Percentiles rank a stretch among this genome's conserved stretches.
These are phyloP conservation scores for Atopsyche davidsoni DNA, from an alignment of 1,140 invertebrate species.

Conservation along the genomic window DNA sequence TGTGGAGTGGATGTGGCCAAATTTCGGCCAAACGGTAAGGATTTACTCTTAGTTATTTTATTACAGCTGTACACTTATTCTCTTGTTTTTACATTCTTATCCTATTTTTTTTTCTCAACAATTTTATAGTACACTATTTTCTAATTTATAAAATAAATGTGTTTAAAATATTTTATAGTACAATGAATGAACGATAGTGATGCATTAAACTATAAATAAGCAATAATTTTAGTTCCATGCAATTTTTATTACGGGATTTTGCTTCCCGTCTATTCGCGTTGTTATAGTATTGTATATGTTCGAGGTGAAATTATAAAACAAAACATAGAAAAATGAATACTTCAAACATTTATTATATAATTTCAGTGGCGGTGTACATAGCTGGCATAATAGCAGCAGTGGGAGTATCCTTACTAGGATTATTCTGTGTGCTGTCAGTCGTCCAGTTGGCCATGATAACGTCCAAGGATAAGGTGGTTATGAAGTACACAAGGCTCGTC, in stretches of 20 bases:
- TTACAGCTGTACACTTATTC: no score
- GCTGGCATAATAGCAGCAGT: slow-evolving; percentile 68
- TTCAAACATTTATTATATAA: slow-evolving; percentile 21
- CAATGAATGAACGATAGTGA: no score
- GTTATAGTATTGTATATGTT: slow-evolving; percentile 9
- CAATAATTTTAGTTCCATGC: no score
- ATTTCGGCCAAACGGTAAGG: slow-evolving; percentile 73
- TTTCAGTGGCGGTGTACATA: slow-evolving; percentile 70
- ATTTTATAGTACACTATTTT: not conserved
- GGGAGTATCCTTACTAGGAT: slow-evolving; percentile 61
- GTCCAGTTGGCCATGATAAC: slow-evolving; percentile 79
- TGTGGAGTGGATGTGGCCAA: slow-evolving; percentile 70
- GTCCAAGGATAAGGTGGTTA: slow-evolving; percentile 69
- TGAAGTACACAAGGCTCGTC: slow-evolving; percentile 67
- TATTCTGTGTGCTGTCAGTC: slow-evolving; percentile 70
- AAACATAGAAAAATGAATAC: slow-evolving; percentile 10
- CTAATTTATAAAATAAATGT: not conserved
- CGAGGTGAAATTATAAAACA: not conserved
- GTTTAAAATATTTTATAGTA: not conserved
- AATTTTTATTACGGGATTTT: not conserved
- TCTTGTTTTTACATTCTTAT: not conserved
- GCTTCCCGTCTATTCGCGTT: no score
- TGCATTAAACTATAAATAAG: no score
- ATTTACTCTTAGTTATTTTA: no score
- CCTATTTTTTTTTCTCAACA: not conserved